A percentile compares a stretch with the other conserved stretches of the same genome.
Evolutionary conservation across 2,888 invertebrate genomes (phyloP).

Genomic region (Biston stratarius): DNA sequence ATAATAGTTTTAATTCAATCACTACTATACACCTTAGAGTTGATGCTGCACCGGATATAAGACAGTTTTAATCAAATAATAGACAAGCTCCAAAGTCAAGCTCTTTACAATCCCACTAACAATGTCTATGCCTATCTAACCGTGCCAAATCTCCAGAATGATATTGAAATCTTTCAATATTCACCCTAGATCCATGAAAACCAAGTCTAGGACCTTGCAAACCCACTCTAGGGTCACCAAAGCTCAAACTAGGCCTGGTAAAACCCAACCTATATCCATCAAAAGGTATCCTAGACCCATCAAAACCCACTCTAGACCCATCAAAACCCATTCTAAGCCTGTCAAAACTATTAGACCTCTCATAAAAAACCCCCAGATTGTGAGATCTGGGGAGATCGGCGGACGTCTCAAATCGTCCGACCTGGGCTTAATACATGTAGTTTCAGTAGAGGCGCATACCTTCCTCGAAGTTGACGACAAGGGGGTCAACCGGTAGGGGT

Average conservation of each 20-base stretch:
- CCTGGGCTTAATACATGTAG: conserved; percentile 72
- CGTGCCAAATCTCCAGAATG: conserved; percentile 1
- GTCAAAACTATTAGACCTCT: conserved; percentile 17
- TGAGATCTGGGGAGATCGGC: background rate
- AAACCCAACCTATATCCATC: conserved; percentile 10
- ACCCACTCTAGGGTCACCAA: background rate
- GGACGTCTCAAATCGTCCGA: conserved; percentile 58
- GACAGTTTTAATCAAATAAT: conserved; percentile 10
- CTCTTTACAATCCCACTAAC: conserved; percentile 13
- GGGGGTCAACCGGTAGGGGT: conserved; percentile 88
- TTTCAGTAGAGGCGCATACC: conserved; percentile 92
- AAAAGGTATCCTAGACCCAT: conserved; percentile 3
- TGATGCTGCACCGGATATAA: background rate
- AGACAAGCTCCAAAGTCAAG: conserved; percentile 10
- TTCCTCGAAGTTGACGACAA: conserved; percentile 93
- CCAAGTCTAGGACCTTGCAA: background rate
- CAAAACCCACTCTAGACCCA: background rate
- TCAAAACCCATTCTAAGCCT: background rate
- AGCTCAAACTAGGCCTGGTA: background rate
- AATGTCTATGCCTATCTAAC: conserved; percentile 19
- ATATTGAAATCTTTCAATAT: conserved; percentile 2
- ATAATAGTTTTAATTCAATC: conserved; percentile 6
- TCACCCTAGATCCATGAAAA: background rate
- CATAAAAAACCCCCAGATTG: conserved; percentile 24
- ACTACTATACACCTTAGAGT: background rate